Percentiles rank a stretch among this genome's conserved stretches.
phyloP scores from a whole-genome alignment of 2,797 vertebrate genomes.

The Sardinella longiceps region DNA sequence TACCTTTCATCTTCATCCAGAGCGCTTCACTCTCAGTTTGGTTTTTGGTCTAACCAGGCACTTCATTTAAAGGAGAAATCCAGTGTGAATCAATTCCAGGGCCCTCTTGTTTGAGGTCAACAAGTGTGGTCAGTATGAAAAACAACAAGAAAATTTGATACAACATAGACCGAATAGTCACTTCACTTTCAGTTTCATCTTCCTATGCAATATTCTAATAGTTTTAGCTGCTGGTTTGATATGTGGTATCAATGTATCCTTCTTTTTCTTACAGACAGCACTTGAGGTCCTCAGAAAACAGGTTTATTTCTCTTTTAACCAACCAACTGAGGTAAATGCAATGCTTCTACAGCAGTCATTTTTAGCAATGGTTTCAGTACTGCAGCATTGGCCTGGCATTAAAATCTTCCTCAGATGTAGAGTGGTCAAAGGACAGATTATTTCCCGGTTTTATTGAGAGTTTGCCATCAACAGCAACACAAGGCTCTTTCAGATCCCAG shows the following conservation, averaged over 20 bases:
- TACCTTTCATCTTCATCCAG: constrained; percentile 19
- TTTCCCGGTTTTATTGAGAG: constrained; percentile 13
- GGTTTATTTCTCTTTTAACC: not conserved
- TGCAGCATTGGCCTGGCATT: constrained; percentile 46
- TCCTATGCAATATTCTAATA: too few relatives aligned
- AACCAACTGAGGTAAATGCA: not conserved
- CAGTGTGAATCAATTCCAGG: too few relatives aligned
- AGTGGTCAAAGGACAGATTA: constrained; percentile 20
- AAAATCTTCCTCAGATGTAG: constrained; percentile 52
- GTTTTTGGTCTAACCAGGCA: constrained; percentile 26
- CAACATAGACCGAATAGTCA: too few relatives aligned
- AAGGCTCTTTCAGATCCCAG: constrained; percentile 1
- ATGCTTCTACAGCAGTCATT: constrained; percentile 28
- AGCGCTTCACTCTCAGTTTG: constrained; percentile 43
- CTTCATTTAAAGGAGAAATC: too few relatives aligned
- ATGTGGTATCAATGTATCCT: too few relatives aligned
- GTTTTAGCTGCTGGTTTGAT: too few relatives aligned
- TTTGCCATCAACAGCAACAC: constrained; percentile 23
- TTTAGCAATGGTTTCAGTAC: constrained; percentile 39
- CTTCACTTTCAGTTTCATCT: too few relatives aligned
- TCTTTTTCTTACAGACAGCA: too few relatives aligned
- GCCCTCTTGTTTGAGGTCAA: too few relatives aligned
- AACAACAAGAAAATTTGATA: too few relatives aligned
- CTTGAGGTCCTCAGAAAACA: too few relatives aligned
- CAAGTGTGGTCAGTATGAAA: too few relatives aligned